phyloP scores from a whole-genome alignment of 2,797 vertebrate species.

The Pelobates cultripes region DNA sequence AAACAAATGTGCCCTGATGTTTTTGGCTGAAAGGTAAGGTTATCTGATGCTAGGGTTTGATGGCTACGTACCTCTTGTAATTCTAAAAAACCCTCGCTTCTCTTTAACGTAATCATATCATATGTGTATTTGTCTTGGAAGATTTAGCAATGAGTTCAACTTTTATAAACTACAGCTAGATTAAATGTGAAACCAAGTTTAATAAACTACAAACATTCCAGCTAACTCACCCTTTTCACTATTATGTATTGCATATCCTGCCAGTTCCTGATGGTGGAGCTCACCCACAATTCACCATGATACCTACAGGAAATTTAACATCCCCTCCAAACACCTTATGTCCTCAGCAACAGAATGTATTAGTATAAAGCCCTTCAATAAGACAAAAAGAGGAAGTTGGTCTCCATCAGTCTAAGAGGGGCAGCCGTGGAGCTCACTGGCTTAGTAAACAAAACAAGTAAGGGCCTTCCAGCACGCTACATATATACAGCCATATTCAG shows the following conservation, averaged over 20 bases:
- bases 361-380: too few relatives aligned
- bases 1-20: constrained; percentile 73
- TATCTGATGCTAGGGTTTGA: constrained; percentile 62
- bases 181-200: background rate
- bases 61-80: constrained; percentile 64
- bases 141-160: constrained; percentile 51
- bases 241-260: background rate
- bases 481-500: too few relatives aligned
- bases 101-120: constrained; percentile 42
- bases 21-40: constrained; percentile 37
- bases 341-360: too few relatives aligned
- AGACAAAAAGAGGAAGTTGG: too few relatives aligned
- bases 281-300: background rate
- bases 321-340: too few relatives aligned
- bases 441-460: too few relatives aligned
- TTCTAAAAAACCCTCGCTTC: constrained; percentile 27
- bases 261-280: background rate
- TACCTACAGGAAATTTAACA: too few relatives aligned
- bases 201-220: constrained; percentile 23
- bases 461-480: too few relatives aligned
- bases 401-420: too few relatives aligned
- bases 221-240: too few relatives aligned
- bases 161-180: constrained; percentile 45
- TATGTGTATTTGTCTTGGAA: constrained; percentile 62
- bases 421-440: too few relatives aligned